These are phyloP conservation scores for Xiphydria camelus DNA, from an alignment of 2,888 invertebrate species.

Conservation along the genomic window DNA sequence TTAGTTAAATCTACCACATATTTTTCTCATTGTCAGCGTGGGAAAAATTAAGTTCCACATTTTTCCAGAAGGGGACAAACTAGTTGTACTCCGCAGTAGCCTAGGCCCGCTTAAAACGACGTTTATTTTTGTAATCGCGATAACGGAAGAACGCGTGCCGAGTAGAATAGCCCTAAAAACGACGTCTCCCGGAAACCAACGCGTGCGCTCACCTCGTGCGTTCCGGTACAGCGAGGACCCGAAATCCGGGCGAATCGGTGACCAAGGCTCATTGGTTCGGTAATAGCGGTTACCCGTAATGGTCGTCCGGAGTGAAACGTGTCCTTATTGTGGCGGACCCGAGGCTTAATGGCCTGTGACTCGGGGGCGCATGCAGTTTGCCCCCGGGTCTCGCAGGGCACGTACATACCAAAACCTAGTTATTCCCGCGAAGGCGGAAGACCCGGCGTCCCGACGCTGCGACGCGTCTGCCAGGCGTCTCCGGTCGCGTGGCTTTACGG, in stretches of 20 bases:
- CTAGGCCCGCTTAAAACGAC: too few relatives aligned
- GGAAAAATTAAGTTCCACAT: too few relatives aligned
- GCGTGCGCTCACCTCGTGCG: too few relatives aligned
- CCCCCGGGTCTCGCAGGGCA: not conserved
- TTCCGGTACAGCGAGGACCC: too few relatives aligned
- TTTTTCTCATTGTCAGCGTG: too few relatives aligned
- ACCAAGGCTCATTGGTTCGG: conserved; percentile 52
- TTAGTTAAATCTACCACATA: too few relatives aligned
- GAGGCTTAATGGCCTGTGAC: conserved; percentile 54
- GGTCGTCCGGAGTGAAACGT: conserved; percentile 40
- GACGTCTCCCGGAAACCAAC: too few relatives aligned
- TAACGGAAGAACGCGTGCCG: too few relatives aligned
- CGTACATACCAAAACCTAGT: conserved; percentile 41
- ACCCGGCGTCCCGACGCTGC: conserved; percentile 46
- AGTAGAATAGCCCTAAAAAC: too few relatives aligned
- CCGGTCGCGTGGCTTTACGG: conserved; percentile 56
- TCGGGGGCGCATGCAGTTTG: conserved; percentile 15
- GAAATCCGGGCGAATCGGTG: conserved; percentile 39
- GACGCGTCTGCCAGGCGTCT: conserved; percentile 53
- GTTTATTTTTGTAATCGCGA: too few relatives aligned
- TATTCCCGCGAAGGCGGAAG: conserved; percentile 45
- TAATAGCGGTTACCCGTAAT: conserved; percentile 55
- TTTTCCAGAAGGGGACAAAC: too few relatives aligned
- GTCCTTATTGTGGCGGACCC: conserved; percentile 48
- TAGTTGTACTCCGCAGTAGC: too few relatives aligned